Evolutionary conservation across 2,888 invertebrate species (phyloP).

Genomic region (Amaurobius ferox): DNA sequence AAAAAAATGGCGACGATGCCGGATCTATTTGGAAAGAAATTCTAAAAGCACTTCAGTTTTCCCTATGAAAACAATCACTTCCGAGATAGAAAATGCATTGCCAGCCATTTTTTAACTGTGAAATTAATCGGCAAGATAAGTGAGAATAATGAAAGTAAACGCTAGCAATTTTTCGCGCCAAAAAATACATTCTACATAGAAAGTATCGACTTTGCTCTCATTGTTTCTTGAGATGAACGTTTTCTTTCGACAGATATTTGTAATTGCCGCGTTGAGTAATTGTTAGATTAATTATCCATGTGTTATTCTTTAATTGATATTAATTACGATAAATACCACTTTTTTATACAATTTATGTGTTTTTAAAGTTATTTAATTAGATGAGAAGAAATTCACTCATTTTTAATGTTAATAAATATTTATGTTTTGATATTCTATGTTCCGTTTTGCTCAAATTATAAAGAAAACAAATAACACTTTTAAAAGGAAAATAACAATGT

Average conservation of each 20-base stretch:
- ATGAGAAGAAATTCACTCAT: no score
- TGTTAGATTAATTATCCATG: neutral
- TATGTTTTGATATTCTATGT: no score
- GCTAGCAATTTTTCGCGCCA: neutral
- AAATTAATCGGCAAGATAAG: conserved; percentile 54
- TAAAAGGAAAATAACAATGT: no score
- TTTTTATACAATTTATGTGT: neutral
- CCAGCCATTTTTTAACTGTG: conserved; percentile 39
- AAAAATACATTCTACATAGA: neutral
- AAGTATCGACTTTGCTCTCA: neutral
- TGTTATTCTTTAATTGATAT: neutral
- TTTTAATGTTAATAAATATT: no score
- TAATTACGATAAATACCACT: neutral
- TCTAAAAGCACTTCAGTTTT: conserved; percentile 41
- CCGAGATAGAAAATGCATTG: conserved; percentile 37
- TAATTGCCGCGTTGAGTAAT: neutral
- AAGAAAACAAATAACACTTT: no score
- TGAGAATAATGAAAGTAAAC: conserved; percentile 33
- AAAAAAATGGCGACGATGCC: conserved; percentile 23
- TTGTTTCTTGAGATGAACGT: neutral
- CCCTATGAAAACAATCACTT: conserved; percentile 41
- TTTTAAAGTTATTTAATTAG: neutral
- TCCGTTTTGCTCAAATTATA: no score
- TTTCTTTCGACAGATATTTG: neutral
- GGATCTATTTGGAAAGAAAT: conserved; percentile 20